A percentile compares a stretch with the other conserved stretches of the same genome.
Conservation (phyloP, 2,888 invertebrate genomes). For the Elysia crispata region DNA sequence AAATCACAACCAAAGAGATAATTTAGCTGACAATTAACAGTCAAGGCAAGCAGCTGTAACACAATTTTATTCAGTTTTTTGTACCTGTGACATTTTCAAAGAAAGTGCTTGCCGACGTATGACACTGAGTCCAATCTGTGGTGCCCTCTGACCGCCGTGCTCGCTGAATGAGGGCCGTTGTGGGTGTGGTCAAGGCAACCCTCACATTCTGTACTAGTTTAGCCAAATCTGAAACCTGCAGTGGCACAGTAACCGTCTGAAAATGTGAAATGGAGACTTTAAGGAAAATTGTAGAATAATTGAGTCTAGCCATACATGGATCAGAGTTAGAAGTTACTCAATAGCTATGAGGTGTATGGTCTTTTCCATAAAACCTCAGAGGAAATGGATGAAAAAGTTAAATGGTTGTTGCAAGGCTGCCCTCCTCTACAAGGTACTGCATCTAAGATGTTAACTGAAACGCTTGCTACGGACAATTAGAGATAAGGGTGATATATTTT, state of each 20-base stretch:
- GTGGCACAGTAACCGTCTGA: constrained; percentile 18
- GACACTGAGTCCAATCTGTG: constrained; percentile 51
- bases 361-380: too few species aligned
- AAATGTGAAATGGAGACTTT: background rate
- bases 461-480: too few species aligned
- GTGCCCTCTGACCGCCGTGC: constrained; percentile 5
- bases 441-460: too few species aligned
- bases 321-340: too few species aligned
- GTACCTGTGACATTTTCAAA: constrained; percentile 61
- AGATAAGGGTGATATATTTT: too few species aligned
- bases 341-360: too few species aligned
- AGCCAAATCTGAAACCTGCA: constrained; percentile 42
- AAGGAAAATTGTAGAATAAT: background rate
- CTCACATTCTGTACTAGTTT: constrained; percentile 35
- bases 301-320: too few species aligned
- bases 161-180: constrained; percentile 35
- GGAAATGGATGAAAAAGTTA: too few species aligned
- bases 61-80: background rate
- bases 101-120: constrained; percentile 57
- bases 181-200: constrained; percentile 42
- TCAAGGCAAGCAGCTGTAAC: background rate
- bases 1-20: too few species aligned
- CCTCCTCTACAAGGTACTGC: too few species aligned
- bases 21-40: too few species aligned
- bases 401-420: too few species aligned